A percentile compares a stretch with the other conserved stretches of the same genome.
Conservation (phyloP, 92 coral and sea anemone genomes). For the Siderastrea siderea region DNA sequence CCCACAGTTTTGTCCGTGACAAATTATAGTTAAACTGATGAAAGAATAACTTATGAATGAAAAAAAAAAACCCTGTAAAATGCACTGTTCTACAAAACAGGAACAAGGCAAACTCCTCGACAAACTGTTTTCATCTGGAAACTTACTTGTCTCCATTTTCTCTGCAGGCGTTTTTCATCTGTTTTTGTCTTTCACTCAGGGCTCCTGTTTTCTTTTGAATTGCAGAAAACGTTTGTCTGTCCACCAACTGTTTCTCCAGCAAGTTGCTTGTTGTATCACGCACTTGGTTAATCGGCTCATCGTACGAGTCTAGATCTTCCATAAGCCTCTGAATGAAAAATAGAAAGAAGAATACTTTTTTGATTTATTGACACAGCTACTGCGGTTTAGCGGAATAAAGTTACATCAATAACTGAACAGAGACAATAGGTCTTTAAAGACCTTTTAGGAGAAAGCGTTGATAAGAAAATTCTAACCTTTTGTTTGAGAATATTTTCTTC, state of each 20-base stretch:
- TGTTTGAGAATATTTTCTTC: constrained; percentile 35
- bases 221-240: not conserved
- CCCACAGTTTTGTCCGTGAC: no score
- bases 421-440: no score
- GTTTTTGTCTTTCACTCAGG: constrained; percentile 19
- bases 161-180: constrained; percentile 4
- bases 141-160: constrained; percentile 33
- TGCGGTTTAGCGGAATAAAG: no score
- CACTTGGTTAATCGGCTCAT: constrained; percentile 1
- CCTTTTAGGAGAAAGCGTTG: no score
- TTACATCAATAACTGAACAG: no score
- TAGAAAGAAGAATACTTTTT: not conserved
- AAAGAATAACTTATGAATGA: no score
- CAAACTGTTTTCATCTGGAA: not conserved
- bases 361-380: no score
- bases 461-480: constrained; percentile 14
- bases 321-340: constrained; percentile 15
- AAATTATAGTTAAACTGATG: no score
- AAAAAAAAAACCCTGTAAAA: no score
- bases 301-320: constrained; percentile 26
- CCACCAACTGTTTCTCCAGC: constrained; percentile 13
- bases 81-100: no score
- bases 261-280: not conserved
- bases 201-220: constrained; percentile 15
- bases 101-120: not conserved